These are phyloP conservation scores for Egretta garzetta DNA, from an alignment of 2,113 vertebrate species.

Conservation along the genomic window DNA sequence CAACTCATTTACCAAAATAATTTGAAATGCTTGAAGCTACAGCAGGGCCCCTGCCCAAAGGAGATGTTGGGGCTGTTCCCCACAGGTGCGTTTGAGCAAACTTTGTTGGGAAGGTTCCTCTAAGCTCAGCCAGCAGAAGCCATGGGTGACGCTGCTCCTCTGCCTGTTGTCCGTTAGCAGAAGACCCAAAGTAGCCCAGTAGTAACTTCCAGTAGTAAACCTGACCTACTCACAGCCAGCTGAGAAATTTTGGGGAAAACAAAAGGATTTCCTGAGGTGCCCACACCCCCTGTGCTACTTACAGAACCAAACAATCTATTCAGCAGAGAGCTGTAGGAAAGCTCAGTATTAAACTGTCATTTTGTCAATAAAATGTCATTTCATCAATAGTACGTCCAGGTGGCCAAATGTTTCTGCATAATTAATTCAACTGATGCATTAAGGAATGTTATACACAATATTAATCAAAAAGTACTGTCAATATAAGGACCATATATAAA, in stretches of 20 bases:
- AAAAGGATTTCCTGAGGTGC: background rate
- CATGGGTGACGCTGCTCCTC: background rate
- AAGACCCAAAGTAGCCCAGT: background rate
- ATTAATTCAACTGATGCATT: slow-evolving; percentile 78
- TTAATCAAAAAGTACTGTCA: slow-evolving; percentile 76
- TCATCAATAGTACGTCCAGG: slow-evolving; percentile 54
- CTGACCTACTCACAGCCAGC: background rate
- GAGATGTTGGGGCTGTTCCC: background rate
- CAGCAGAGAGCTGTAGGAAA: slow-evolving; percentile 44
- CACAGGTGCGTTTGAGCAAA: background rate
- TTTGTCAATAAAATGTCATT: slow-evolving; percentile 78
- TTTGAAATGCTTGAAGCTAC: background rate
- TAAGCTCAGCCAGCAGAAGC: background rate
- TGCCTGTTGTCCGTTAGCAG: background rate
- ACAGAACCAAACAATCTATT: background rate
- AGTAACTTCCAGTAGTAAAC: background rate
- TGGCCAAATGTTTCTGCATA: slow-evolving; percentile 72
- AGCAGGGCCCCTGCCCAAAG: background rate
- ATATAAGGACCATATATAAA: slow-evolving; percentile 59
- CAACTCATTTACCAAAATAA: background rate
- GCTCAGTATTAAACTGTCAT: slow-evolving; percentile 72
- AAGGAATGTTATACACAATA: slow-evolving; percentile 72
- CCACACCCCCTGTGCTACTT: background rate
- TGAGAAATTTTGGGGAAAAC: background rate
- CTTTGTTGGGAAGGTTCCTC: background rate